phyloP scores from a whole-genome alignment of 2,888 invertebrate genomes.

The Neoascia interrupta region DNA sequence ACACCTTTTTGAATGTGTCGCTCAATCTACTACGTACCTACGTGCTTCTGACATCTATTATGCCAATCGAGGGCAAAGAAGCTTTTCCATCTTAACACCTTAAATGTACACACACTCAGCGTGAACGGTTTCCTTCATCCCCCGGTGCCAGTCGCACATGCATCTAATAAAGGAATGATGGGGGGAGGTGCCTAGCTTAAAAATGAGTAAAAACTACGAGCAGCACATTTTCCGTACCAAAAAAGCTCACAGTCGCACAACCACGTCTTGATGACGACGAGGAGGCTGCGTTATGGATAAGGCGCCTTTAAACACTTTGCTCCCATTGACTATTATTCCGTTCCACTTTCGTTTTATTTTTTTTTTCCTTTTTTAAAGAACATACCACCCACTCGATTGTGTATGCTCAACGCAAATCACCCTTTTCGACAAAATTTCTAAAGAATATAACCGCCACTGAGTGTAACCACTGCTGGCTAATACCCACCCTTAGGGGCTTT shows the following conservation, averaged over 20 bases:
- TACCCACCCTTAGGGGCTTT: no score
- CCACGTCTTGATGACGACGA: no score
- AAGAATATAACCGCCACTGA: not conserved
- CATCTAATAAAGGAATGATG: no score
- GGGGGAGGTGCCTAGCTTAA: no score
- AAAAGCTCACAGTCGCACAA: not conserved
- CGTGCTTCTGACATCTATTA: constrained; percentile 41
- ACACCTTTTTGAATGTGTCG: constrained; percentile 23
- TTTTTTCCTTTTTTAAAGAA: not conserved
- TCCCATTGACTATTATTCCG: not conserved
- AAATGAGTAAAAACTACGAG: no score
- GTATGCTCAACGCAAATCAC: not conserved
- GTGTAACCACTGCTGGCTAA: not conserved
- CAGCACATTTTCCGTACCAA: not conserved
- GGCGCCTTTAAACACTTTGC: not conserved
- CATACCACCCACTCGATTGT: constrained; percentile 12
- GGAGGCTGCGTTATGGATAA: constrained; percentile 3
- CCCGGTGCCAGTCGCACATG: not conserved
- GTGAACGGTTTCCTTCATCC: not conserved
- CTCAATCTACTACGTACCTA: not conserved
- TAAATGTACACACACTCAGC: not conserved
- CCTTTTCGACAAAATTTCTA: not conserved
- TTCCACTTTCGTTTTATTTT: not conserved
- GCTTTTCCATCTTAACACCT: constrained; percentile 20
- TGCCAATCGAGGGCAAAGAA: constrained; percentile 32